phyloP scores from a whole-genome alignment of 1,140 invertebrate species.

The Sitobion miscanthi region DNA sequence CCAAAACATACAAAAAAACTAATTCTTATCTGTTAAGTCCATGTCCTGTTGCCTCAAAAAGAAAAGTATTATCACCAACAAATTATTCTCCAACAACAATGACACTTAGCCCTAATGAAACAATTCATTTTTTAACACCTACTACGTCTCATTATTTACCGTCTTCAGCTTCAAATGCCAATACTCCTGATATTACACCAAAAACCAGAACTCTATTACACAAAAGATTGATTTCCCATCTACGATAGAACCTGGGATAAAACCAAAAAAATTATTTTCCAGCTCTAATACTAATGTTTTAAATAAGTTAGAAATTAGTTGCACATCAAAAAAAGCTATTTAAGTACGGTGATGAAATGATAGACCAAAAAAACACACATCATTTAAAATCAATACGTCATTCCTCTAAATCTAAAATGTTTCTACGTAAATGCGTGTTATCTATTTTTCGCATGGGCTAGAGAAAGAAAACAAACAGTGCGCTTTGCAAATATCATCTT shows the following conservation, averaged over 20 bases:
- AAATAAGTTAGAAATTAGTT: neutral
- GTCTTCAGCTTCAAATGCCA: neutral
- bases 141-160: neutral
- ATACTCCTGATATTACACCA: neutral
- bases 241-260: neutral
- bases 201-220: neutral
- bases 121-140: neutral
- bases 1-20: neutral
- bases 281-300: neutral
- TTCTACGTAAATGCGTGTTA: too few species aligned
- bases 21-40: neutral
- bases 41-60: neutral
- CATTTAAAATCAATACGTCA: too few species aligned
- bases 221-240: neutral
- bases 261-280: slow-evolving; percentile 13
- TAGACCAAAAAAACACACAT: too few species aligned
- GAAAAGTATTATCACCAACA: neutral
- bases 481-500: too few species aligned
- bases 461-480: too few species aligned
- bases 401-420: too few species aligned
- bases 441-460: too few species aligned
- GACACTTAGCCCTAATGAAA: neutral
- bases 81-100: neutral
- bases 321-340: neutral
- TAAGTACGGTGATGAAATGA: neutral